These are phyloP conservation scores for Minunthozetes semirufus DNA, from an alignment of 2,888 invertebrate genomes.

Conservation along the genomic window DNA sequence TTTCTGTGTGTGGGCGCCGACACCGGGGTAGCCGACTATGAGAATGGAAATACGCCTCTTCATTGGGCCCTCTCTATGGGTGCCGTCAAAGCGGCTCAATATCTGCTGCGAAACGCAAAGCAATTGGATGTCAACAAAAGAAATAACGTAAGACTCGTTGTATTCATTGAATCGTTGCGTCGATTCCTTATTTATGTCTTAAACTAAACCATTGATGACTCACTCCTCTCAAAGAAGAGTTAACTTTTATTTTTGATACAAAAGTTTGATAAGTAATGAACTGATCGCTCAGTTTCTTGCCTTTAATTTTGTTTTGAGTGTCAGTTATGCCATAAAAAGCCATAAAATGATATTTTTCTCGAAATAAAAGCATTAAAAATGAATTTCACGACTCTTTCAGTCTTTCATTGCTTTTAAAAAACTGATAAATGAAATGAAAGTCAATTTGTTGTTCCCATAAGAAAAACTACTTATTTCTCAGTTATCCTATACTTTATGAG, in stretches of 20 bases:
- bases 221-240: no score
- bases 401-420: neutral
- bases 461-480: no score
- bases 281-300: neutral
- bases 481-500: no score
- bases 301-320: neutral
- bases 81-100: constrained; percentile 18
- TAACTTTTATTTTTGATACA: no score
- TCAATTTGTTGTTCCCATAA: no score
- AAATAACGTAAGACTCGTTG: constrained; percentile 30
- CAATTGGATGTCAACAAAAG: constrained; percentile 34
- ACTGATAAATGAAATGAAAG: neutral
- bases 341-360: neutral
- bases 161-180: neutral
- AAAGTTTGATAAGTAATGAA: neutral
- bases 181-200: neutral
- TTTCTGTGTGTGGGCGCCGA: constrained; percentile 35
- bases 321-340: neutral
- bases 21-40: constrained; percentile 34
- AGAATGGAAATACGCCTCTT: constrained; percentile 37
- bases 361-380: neutral
- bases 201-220: neutral
- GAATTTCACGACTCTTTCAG: neutral
- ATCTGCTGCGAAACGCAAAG: constrained; percentile 31
- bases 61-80: constrained; percentile 36